phyloP scores from a whole-genome alignment of 64 coral and sea anemone species.

The Trachythela sp. region DNA sequence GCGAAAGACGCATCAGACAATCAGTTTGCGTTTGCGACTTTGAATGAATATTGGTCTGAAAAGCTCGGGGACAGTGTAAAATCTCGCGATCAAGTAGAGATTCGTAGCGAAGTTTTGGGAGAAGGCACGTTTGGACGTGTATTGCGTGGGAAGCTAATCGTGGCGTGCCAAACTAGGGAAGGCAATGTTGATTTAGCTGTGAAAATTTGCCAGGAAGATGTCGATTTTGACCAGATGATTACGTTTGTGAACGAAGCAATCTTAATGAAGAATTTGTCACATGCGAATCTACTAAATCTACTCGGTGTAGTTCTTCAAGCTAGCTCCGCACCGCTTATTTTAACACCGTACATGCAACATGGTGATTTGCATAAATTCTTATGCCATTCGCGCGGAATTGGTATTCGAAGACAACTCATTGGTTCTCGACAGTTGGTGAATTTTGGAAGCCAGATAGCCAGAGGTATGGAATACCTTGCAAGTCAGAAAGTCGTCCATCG shows the following conservation, averaged over 20 bases:
- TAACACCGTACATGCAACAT: background rate
- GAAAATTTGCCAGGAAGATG: background rate
- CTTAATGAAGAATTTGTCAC: background rate
- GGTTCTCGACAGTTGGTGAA: conserved; percentile 4
- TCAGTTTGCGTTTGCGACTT: background rate
- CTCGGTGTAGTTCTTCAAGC: background rate
- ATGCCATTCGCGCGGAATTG: background rate
- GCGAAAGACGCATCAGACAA: background rate
- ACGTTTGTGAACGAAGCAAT: background rate
- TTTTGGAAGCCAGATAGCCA: background rate
- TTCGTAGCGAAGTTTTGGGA: background rate
- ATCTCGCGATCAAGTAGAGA: background rate
- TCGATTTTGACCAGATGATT: background rate
- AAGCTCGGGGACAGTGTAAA: background rate
- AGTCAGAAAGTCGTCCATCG: conserved; percentile 12
- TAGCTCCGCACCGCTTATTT: background rate
- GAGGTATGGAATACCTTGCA: conserved; percentile 5
- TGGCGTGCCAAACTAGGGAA: background rate
- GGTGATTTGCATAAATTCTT: conserved; percentile 17
- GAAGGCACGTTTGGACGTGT: conserved; percentile 8
- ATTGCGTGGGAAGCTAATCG: background rate
- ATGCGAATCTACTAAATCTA: background rate
- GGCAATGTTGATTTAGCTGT: background rate
- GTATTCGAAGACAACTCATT: conserved; percentile 12
- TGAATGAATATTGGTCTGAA: background rate